These are phyloP conservation scores for Tetrao urogallus DNA, from an alignment of 2,113 vertebrate species.

Conservation along the genomic window DNA sequence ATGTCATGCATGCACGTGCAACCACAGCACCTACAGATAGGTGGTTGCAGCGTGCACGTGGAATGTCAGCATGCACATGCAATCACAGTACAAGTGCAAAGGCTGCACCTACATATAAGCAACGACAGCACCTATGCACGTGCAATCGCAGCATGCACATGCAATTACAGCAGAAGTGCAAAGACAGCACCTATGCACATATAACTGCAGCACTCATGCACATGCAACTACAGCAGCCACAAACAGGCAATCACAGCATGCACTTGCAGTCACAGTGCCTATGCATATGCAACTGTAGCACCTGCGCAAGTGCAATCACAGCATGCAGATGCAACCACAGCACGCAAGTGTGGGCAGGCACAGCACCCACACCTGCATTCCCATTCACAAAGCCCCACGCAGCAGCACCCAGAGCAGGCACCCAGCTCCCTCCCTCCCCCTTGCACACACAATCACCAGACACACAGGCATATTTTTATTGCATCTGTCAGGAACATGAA, in stretches of 20 bases:
- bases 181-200: accelerated
- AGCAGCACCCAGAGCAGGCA: neutral
- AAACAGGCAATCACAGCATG: neutral
- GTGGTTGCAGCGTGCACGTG: no score
- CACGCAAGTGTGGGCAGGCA: accelerated
- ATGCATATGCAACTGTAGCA: no score
- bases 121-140: no score
- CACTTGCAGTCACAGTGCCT: accelerated
- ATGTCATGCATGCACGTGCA: no score
- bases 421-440: neutral
- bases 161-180: no score
- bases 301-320: accelerated
- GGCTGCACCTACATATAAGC: accelerated
- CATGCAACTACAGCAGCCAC: no score
- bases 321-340: no score
- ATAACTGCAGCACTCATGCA: accelerated
- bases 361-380: no score
- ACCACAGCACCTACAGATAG: neutral
- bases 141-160: no score
- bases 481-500: constrained; percentile 64
- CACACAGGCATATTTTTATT: constrained; percentile 61
- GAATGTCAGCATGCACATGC: no score
- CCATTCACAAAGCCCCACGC: accelerated
- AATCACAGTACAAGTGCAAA: no score
- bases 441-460: neutral